Percentiles rank a stretch among this genome's conserved stretches.
Conservation (phyloP, 2,113 vertebrate species). For the Rhinopomastus cyanomelas region DNA sequence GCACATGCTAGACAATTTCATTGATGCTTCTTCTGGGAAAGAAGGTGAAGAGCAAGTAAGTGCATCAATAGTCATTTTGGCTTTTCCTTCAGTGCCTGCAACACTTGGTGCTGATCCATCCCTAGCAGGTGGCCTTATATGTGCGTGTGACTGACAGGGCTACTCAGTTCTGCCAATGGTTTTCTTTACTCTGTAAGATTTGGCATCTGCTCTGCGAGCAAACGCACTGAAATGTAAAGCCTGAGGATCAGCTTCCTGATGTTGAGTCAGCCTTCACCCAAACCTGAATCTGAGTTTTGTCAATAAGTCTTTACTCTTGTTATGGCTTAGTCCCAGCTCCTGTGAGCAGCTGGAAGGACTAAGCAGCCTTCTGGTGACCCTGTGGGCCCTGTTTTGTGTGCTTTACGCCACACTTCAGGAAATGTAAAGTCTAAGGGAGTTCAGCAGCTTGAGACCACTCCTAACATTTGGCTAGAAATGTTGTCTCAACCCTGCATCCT, state of each 20-base stretch:
- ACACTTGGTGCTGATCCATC: not conserved
- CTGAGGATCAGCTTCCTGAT: not conserved
- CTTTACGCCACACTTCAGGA: not conserved
- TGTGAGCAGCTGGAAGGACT: not conserved
- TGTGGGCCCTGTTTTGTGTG: not conserved
- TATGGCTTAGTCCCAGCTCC: not conserved
- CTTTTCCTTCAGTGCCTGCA: not conserved
- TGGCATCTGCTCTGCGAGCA: not conserved
- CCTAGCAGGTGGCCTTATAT: not conserved
- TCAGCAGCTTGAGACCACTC: not conserved
- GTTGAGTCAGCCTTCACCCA: not conserved
- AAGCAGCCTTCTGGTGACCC: fast-evolving
- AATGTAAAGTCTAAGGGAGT: not conserved
- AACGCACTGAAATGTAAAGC: fast-evolving
- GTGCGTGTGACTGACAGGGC: not conserved
- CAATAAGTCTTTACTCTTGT: not conserved
- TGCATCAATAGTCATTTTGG: not conserved
- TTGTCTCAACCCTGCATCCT: not conserved
- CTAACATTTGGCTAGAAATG: not conserved
- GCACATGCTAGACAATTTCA: not conserved
- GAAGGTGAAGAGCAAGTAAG: not conserved
- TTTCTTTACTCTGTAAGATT: not conserved
- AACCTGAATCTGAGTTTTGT: not conserved
- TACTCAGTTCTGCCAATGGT: not conserved
- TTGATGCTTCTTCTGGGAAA: not conserved